Percentiles rank a stretch among this genome's conserved stretches.
Evolutionary conservation across 2,797 vertebrate genomes (phyloP).

Genomic region (Schizopygopsis malacanthus): DNA sequence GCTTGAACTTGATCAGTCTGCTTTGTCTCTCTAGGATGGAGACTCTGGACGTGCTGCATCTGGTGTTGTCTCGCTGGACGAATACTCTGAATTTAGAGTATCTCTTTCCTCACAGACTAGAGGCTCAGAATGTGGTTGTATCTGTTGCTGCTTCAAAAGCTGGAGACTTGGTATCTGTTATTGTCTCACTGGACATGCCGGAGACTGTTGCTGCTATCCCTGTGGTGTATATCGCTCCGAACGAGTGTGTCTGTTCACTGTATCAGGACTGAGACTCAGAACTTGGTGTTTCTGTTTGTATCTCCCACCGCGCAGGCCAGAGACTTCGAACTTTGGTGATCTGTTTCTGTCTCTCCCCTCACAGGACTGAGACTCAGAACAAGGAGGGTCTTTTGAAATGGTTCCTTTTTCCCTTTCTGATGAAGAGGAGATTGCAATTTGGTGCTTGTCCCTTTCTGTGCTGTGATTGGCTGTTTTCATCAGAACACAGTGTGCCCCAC

Average conservation of each 20-base stretch:
- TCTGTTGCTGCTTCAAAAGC: background rate
- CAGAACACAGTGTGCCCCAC: too few species aligned
- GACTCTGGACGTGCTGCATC: too few species aligned
- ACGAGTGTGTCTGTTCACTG: background rate
- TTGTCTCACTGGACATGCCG: background rate
- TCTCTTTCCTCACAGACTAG: background rate
- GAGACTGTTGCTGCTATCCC: background rate
- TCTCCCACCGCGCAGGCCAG: too few species aligned
- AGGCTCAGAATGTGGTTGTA: too few species aligned
- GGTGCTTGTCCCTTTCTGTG: background rate
- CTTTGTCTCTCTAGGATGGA: too few species aligned
- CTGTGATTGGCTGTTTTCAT: background rate
- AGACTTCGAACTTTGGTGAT: too few species aligned
- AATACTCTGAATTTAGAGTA: background rate
- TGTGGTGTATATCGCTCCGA: background rate
- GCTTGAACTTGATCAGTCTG: too few species aligned
- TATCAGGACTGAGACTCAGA: background rate
- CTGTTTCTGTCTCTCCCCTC: too few species aligned
- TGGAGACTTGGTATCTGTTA: background rate
- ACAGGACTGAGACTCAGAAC: background rate
- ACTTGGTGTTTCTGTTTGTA: too few species aligned
- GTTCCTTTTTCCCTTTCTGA: background rate
- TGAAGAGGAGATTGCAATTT: background rate
- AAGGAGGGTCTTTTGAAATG: background rate
- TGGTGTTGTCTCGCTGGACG: background rate